Evolutionary conservation across 2,113 vertebrate species (phyloP), one percentile per base, ranked within the genome.

Genomic region (Megaceryle torquata): DNA sequence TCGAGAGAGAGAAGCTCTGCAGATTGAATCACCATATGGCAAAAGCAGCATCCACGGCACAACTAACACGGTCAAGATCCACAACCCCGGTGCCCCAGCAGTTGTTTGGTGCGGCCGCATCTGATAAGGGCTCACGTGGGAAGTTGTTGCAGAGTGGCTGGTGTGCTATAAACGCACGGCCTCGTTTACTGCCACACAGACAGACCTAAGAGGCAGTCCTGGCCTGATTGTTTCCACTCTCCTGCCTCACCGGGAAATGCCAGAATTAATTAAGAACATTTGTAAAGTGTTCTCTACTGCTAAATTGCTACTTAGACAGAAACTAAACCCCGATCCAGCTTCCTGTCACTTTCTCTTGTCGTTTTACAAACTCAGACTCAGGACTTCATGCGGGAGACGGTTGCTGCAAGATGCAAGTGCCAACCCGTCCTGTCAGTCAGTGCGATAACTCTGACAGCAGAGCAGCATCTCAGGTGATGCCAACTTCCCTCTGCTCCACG

Each of bases 231-330:
- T 16, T 95, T 70, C 91, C 91, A 82, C 81, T 50, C 57, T 10
- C 85, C 85, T 86, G 71, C 91, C 88, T 86, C 76, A 88, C 88
- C 39, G 70, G 94, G 88, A 91, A 78, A 91, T 54, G 80, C 94
- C 91, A 65, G 85, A 39, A 91, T 93, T 91, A 93, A 93, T 93
- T 86, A 88, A 85, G 89, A 89, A 60, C 92, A 86, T 61, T 89
- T 56, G 88, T n/a, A 56, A 89, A 82, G 51, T 22, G 81, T 33
- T 86, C 71, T 69, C 10, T 10, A 13, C 88, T 4, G 46, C 77
- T 51, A 21, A 74, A 33, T 22, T 75, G 85, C 88, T 64, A 18
- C 71, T 64, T 37, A 26, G 91, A 53, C 59, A 78, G 43, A 88
- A 74, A 74, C 44, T 10, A 39, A 50, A 17, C 51, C 85, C 81